Evolutionary conservation across 1,140 invertebrate genomes (phyloP).

Genomic region (Neodiprion fabricii): DNA sequence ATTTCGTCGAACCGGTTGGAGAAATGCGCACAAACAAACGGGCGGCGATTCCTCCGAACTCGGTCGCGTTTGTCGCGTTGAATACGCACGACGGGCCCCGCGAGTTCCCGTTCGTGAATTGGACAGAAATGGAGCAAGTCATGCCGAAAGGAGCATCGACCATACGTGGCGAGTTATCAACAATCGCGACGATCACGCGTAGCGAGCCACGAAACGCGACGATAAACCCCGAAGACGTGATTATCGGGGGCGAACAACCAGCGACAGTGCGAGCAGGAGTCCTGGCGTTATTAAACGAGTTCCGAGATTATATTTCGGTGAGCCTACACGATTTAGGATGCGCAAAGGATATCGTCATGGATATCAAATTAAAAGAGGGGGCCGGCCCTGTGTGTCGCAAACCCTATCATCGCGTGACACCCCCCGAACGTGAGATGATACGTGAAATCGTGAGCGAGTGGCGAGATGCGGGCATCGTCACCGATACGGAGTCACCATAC

Average conservation of each 20-base stretch:
- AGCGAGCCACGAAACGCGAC: constrained; percentile 21
- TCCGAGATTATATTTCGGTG: constrained; percentile 26
- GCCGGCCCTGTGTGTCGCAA: constrained; percentile 16
- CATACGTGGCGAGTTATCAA: background rate
- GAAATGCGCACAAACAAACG: too few relatives aligned
- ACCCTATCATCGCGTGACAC: constrained; percentile 13
- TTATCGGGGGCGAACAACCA: background rate
- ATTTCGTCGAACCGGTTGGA: too few relatives aligned
- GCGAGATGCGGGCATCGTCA: constrained; percentile 23
- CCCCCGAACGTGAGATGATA: constrained; percentile 14
- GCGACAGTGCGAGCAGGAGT: background rate
- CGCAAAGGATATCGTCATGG: constrained; percentile 24
- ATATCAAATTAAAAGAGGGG: constrained; percentile 17
- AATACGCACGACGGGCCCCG: too few relatives aligned
- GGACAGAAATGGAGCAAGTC: background rate
- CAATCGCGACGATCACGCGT: constrained; percentile 3
- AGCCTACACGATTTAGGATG: constrained; percentile 22
- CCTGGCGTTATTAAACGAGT: constrained; percentile 19
- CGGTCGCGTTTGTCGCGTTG: too few relatives aligned
- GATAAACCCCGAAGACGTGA: too few relatives aligned
- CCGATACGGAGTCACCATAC: constrained; percentile 33
- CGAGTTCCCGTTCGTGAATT: too few relatives aligned
- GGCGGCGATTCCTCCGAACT: too few relatives aligned
- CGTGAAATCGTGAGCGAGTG: constrained; percentile 20
- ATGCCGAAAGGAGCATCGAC: constrained; percentile 24